Base-by-base conservation (phyloP, 2,113 vertebrate genomes). In the Mustelus asterias region DNA sequence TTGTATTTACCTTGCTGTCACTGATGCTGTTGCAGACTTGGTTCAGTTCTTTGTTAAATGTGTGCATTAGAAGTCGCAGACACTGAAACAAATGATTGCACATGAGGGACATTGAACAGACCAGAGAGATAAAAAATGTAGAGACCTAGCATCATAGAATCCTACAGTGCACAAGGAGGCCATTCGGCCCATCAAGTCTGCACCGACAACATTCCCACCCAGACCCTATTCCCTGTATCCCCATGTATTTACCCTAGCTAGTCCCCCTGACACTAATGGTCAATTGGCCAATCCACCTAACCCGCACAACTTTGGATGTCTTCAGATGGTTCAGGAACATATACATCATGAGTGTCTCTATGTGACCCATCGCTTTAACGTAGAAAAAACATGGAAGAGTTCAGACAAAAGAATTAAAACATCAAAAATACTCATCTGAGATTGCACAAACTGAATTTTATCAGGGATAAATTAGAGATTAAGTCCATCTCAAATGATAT, bases 21-120 rank as follows among this genome's bases (percentile, higher is more conserved):
- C 99, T 99, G 97, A 99, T 98, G 97, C 99, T 99, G 98, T 98
- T 97, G 96, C 98, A 98, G 96, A 99, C 97, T 97, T 99, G 98
- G 98, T 97, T 99, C 96, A 99, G 98, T 14, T 99, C 99, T 70
- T 98, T 98, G 97, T 99, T 99, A 97, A 99, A 99, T 65, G 98
- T 99, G 96, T 99, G 99, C 85, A 99, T 99, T 95, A 99, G 97
- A 96, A 99, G 99, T 70, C 98, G 98, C 97, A 99, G 98, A 98
- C 99, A 99, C 99, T 99, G 20, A 65, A 97, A 96, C 13, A 96
- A 90, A 69, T 90, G 6, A 90, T 3, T 33, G 54, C 54, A 33
- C 54, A 92, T 93, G 24, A 65, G 41, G 26, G n/a, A 37, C 1
- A 93, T 20, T 7, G 65, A 93, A 37, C 1, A 22, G 89, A n/a